Evolutionary conservation across 1,140 invertebrate species (phyloP), one percentile per base, ranked within the genome.

Genomic region (Lineus longissimus): DNA sequence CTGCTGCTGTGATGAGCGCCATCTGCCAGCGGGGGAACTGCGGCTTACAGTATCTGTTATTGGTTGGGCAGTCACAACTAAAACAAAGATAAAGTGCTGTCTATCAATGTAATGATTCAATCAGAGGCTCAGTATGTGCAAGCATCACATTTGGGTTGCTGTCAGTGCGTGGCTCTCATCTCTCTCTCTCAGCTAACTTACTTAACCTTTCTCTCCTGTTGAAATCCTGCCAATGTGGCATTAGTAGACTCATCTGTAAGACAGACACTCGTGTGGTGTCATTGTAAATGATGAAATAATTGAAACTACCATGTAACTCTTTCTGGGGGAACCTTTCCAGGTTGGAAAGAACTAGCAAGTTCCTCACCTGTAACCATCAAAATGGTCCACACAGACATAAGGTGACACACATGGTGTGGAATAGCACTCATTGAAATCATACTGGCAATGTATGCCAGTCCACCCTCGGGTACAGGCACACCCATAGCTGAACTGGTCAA

Each of bases 11-110:
- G 47, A 51, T 51, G 4, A 51, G 47, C 25, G 47, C 47, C 47
- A 51, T 4, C n/a, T 51, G 47, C 47, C 47, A 51, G 19, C 47
- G 47, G n/a, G 47, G 47, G n/a, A 51, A 51, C 47, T 23, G n/a
- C 6, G 47, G 25, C 25, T 51, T 4, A n/a, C 47, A 51, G n/a
- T 23, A 19, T 51, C 25, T 51, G 25, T 51, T 23, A 9, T 51
- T 19, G n/a, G n/a, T 51, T 51, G 47, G 47, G n/a, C 47, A 51
- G 6, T 51, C 19, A n/a, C 47, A 51, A 19, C 47, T 51, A n/a
- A 4, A 51, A 51, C 11, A 43, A 43, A 11, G 19, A 43, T 19
- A 43, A n/a, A n/a, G n/a, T n/a, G n/a, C n/a, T n/a, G n/a, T n/a
- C n/a, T n/a, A n/a, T n/a, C n/a, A n/a, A n/a, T n/a, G n/a, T n/a